Base-by-base conservation (phyloP, 2,888 invertebrate species). In the Melieria crassipennis region DNA sequence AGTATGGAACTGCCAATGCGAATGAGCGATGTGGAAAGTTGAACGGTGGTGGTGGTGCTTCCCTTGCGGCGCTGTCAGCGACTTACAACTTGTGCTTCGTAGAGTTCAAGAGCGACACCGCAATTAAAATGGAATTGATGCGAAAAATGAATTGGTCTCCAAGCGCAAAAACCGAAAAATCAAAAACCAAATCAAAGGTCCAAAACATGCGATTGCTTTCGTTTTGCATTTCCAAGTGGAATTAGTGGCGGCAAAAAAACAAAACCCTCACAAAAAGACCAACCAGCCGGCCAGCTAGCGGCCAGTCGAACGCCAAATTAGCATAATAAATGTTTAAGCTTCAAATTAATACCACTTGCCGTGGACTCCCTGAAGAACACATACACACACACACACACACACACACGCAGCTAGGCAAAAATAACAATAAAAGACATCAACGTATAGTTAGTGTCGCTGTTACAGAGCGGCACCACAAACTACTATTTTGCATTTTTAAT, bases 401-500 rank as follows among this genome's bases (percentile, higher is more conserved):
- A 30, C 30, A 30, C 30, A 30, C 30, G 30, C 30, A 30, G 30
- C 30, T 30, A 30, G 2, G 30, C 3, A 30, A 30, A 30, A 1
- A 30, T 30, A 30, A 30, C 30, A 30, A 30, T 30, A 30, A 30
- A 30, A 30, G 30, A 30, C 2, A 30, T 30, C 30, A n/a, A 11
- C 52, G 9, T 4, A 52, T 1, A 52, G 52, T n/a, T 13, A 52
- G 13, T 5, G 9, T 13, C 13, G 47, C 65, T 66, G 66, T 71
- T 71, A 66, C 71, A 65, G 48, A 66, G 71, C 71, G 71, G 71
- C 57, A 72, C 68, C 45, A 46, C 75, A 71, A 52, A 52, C 52
- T 52, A 75, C 77, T 78, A 76, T 71, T 80, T 80, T 80, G 80
- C 81, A 78, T 80, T 75, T 75, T 74, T 81, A 80, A 80, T 81